Conservation (phyloP, 2,797 vertebrate species). For the Poecilia velifera region DNA sequence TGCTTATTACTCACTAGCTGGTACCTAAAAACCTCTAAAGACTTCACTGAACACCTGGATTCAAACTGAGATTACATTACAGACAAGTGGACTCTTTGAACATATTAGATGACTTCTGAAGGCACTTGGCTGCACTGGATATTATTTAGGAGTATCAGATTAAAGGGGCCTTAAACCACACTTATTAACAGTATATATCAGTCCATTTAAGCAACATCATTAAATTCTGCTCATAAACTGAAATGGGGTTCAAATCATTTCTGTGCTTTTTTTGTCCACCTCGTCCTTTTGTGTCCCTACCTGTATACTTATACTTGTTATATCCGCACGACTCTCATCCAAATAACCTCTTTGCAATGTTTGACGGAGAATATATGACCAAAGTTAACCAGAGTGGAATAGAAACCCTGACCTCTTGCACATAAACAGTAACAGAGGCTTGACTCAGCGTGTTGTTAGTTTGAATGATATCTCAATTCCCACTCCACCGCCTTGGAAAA, state of each 20-base stretch:
- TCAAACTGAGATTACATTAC: not conserved
- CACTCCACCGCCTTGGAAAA: conserved; percentile 69
- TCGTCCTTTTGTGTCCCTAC: conserved; percentile 14
- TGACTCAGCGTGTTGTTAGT: conserved; percentile 77
- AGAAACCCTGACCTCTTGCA: conserved; percentile 78
- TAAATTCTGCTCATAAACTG: conserved; percentile 1
- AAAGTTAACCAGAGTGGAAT: conserved; percentile 71
- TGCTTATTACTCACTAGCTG: not conserved
- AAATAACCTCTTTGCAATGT: conserved; percentile 46
- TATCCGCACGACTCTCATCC: conserved; percentile 55
- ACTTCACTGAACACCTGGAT: not conserved
- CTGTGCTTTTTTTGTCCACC: conserved; percentile 17
- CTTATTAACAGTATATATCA: not conserved
- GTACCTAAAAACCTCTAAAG: not conserved
- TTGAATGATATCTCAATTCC: conserved; percentile 85
- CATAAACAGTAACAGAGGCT: conserved; percentile 75
- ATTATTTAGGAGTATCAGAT: not conserved
- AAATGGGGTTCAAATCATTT: not conserved
- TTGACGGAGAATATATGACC: conserved; percentile 62
- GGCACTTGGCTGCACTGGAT: not conserved
- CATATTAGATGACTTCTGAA: not conserved
- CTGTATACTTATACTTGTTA: conserved; percentile 42
- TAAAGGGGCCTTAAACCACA: not conserved
- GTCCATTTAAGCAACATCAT: not conserved
- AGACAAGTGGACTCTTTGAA: not conserved